Conservation (phyloP, 2,888 invertebrate species). For the Hemistola chrysoprasaria region DNA sequence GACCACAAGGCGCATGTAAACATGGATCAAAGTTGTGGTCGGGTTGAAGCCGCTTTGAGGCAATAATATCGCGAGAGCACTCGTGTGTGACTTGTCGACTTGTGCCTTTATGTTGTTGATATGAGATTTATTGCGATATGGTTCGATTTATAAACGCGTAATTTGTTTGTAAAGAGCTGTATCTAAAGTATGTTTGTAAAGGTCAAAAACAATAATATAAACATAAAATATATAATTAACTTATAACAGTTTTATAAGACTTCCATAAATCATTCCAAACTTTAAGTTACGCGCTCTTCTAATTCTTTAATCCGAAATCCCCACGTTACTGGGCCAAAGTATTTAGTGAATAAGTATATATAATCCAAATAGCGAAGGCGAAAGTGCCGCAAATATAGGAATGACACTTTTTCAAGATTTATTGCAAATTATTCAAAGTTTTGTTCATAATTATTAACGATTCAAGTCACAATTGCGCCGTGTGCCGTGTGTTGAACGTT, state of each 20-base stretch:
- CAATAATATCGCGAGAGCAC: conserved; percentile 34
- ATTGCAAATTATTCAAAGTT: conserved; percentile 15
- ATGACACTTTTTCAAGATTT: conserved; percentile 5
- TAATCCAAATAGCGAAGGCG: conserved; percentile 36
- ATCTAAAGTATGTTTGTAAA: too few relatives aligned
- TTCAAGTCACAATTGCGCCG: conserved; percentile 25
- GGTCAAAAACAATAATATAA: too few relatives aligned
- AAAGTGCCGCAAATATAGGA: conserved; percentile 39
- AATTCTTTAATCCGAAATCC: too few relatives aligned
- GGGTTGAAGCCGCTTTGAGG: conserved; percentile 35
- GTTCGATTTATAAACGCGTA: too few relatives aligned
- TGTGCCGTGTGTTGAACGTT: conserved; percentile 11
- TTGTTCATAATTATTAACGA: conserved; percentile 25
- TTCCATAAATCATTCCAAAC: too few relatives aligned
- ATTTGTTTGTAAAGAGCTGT: too few relatives aligned
- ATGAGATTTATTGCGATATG: too few relatives aligned
- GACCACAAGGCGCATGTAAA: conserved; percentile 27
- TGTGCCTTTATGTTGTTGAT: neutral
- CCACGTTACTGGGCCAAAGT: conserved; percentile 38
- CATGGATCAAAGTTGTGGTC: conserved; percentile 37
- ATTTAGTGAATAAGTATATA: conserved; percentile 36
- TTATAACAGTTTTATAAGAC: too few relatives aligned
- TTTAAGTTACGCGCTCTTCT: too few relatives aligned
- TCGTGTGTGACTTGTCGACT: conserved; percentile 19
- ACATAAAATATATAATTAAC: conserved; percentile 1